These are phyloP conservation scores for Arrhopalites spinosus DNA, from an alignment of 2,888 invertebrate genomes.

Conservation along the genomic window DNA sequence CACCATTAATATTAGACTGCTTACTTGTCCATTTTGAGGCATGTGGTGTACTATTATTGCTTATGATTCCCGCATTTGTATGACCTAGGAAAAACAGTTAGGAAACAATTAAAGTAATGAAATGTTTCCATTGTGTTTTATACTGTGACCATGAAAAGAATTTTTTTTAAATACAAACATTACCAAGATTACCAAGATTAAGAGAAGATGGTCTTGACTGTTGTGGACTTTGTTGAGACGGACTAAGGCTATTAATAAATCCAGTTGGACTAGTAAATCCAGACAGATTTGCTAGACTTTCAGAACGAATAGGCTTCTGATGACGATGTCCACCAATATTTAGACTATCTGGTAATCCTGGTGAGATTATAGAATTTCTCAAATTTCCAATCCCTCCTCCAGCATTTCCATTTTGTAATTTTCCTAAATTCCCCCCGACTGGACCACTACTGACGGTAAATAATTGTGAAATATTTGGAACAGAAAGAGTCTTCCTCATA, in stretches of 20 bases:
- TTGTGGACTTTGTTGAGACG: slow-evolving; percentile 51
- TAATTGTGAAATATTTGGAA: slow-evolving; percentile 87
- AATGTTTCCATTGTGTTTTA: too few species aligned
- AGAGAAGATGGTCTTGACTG: slow-evolving; percentile 54
- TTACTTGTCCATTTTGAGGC: slow-evolving; percentile 54
- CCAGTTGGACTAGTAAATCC: slow-evolving; percentile 51
- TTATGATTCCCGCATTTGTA: slow-evolving; percentile 38
- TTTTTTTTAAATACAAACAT: too few species aligned
- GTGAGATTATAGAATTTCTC: slow-evolving; percentile 22
- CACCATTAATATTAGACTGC: too few species aligned
- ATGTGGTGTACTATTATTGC: slow-evolving; percentile 50
- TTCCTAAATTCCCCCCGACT: slow-evolving; percentile 39
- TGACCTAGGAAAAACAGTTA: slow-evolving; percentile 35
- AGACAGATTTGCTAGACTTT: slow-evolving; percentile 54
- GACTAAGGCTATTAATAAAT: slow-evolving; percentile 35
- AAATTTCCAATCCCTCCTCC: not conserved
- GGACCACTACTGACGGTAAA: slow-evolving; percentile 44
- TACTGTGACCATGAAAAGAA: too few species aligned
- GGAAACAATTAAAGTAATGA: not conserved
- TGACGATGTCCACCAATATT: slow-evolving; percentile 37
- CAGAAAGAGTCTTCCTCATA: slow-evolving; percentile 91
- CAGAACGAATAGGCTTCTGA: slow-evolving; percentile 53
- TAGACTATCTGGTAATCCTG: slow-evolving; percentile 16
- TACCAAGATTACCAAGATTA: slow-evolving; percentile 54
- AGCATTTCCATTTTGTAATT: slow-evolving; percentile 28